Conservation (phyloP, 2,797 vertebrate genomes). For the Schizopygopsis malacanthus region DNA sequence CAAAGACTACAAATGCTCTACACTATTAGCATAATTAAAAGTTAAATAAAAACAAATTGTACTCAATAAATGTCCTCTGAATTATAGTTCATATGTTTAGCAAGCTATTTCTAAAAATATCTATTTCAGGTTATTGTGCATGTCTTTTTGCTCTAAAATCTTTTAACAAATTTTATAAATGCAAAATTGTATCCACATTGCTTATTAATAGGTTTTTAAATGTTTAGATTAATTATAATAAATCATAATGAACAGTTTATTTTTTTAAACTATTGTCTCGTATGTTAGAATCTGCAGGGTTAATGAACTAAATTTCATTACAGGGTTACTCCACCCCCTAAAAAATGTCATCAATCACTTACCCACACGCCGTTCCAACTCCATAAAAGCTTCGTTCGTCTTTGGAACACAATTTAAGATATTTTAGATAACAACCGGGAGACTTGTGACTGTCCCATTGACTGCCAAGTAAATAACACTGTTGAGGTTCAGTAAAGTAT, state of each 20-base stretch:
- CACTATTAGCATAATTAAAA: not conserved
- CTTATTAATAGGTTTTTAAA: not conserved
- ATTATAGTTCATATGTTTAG: not conserved
- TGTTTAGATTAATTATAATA: not conserved
- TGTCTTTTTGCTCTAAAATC: not conserved
- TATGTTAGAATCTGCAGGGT: not conserved
- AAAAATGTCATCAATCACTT: no score
- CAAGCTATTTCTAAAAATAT: not conserved
- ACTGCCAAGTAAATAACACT: no score
- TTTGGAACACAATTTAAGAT: no score
- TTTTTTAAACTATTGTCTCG: not conserved
- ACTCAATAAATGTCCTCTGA: not conserved
- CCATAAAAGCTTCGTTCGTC: no score
- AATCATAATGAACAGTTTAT: not conserved
- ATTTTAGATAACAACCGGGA: no score
- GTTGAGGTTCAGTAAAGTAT: no score
- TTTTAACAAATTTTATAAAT: not conserved
- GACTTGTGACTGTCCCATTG: no score
- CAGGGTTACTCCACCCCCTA: no score
- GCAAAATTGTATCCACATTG: not conserved
- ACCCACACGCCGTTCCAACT: no score
- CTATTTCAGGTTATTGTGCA: not conserved
- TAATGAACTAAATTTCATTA: not conserved
- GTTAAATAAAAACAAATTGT: no score
- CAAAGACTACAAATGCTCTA: not conserved